Percentiles rank a stretch among this genome's conserved stretches.
Conservation (phyloP, 2,888 invertebrate species). For the Dysmachus trigonus region DNA sequence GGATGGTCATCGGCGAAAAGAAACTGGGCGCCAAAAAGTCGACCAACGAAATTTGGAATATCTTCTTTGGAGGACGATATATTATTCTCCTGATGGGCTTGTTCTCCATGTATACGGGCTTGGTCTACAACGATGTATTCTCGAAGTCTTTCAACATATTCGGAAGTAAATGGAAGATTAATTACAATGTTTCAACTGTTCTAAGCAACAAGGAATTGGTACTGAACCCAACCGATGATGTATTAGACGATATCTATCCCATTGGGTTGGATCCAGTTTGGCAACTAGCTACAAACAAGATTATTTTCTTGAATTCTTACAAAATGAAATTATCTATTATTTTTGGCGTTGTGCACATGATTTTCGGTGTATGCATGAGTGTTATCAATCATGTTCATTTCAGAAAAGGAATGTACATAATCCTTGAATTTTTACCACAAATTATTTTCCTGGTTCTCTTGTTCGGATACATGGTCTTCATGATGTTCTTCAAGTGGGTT, state of each 20-base stretch:
- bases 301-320: conserved; percentile 92
- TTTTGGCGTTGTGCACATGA: conserved; percentile 93
- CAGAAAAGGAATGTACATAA: conserved; percentile 72
- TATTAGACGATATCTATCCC: conserved; percentile 69
- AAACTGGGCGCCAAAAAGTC: conserved; percentile 75
- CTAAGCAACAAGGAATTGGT: conserved; percentile 65
- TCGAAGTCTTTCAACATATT: conserved; percentile 95
- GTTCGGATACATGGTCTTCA: conserved; percentile 90
- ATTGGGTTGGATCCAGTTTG: conserved; percentile 84
- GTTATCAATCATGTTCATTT: conserved; percentile 80
- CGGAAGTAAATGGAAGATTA: conserved; percentile 82
- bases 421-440: conserved; percentile 91
- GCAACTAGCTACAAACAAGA: conserved; percentile 86
- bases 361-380: conserved; percentile 89
- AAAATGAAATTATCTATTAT: conserved; percentile 97
- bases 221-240: conserved; percentile 71
- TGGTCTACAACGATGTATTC: conserved; percentile 98
- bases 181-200: conserved; percentile 68
- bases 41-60: conserved; percentile 90
- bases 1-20: conserved; percentile 84
- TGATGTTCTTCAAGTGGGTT: conserved; percentile 94
- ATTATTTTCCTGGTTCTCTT: conserved; percentile 85
- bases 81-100: conserved; percentile 96
- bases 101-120: conserved; percentile 96
- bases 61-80: conserved; percentile 97